phyloP scores from a whole-genome alignment of 2,797 vertebrate species.

The Cheirogaleus major region DNA sequence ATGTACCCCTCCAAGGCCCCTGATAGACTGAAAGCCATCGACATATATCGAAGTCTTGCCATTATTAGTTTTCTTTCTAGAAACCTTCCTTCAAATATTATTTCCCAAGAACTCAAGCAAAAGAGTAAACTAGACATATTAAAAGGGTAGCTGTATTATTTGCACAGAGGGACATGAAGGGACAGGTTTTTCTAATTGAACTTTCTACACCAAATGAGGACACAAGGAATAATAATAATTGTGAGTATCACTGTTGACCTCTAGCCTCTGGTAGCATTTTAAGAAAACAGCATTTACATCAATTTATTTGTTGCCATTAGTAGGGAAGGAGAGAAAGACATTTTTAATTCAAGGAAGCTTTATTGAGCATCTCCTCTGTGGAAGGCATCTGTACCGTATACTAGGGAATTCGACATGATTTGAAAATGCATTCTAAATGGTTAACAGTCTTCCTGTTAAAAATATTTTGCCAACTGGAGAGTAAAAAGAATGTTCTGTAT shows the following conservation, averaged over 20 bases:
- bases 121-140: neutral
- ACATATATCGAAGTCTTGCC: constrained; percentile 46
- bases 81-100: constrained; percentile 37
- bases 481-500: neutral
- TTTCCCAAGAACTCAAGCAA: neutral
- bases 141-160: neutral
- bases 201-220: neutral
- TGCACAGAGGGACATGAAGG: neutral
- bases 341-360: neutral
- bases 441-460: neutral
- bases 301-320: neutral
- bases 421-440: neutral
- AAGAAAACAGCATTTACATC: neutral
- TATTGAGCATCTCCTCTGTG: neutral
- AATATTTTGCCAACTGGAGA: neutral
- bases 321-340: neutral
- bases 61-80: constrained; percentile 52
- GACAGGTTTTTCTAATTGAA: neutral
- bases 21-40: neutral
- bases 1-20: neutral
- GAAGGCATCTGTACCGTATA: neutral
- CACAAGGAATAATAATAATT: neutral
- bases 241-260: neutral
- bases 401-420: neutral
- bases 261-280: neutral